Base-by-base conservation (phyloP, 2,113 vertebrate genomes). In the Malaclemys terrapin region DNA sequence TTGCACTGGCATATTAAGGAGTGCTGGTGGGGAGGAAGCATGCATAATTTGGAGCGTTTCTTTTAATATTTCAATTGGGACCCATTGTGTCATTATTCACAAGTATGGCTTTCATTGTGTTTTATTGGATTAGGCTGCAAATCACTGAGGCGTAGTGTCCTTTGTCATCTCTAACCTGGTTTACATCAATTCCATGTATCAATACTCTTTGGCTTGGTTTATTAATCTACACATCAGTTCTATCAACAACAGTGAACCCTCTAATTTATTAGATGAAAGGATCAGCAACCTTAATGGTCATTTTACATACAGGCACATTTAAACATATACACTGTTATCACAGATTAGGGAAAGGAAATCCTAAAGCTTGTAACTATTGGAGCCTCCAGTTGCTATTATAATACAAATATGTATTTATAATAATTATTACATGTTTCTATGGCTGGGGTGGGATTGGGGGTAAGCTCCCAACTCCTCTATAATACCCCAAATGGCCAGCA, bases 101-200 rank as follows among this genome's bases (percentile, higher is more conserved):
- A 96, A 97, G 90, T 96, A 92, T 91, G 79, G 82, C 91, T 98
- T 98, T 94, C 76, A 95, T 93, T 92, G 89, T 94, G 95, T 97
- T 96, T 52, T 96, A 93, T 84, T 96, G 94, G 83, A 96, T 97
- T 97, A 98, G 87, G 97, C 94, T 93, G 96, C 94, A 96, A 97
- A 97, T 94, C 97, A 97, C 80, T 98, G 90, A 87, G 97, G 95
- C 91, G n/a, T 97, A 78, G 95, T 98, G 95, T 97, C 97, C 96
- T 98, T 95, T 97, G 97, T 98, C 94, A 97, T 96, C 90, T 97
- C 96, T 96, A 96, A 97, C 92, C 95, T 97, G 89, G 91, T 97
- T 96, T 93, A 94, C 93, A 95, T 97, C 96, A 97, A 95, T 96
- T 96, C 97, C 78, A 83, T 83, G 78, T 98, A 98, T 95, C 97